Base-by-base conservation (phyloP, 2,888 invertebrate genomes). In the Agonopterix heracliana region DNA sequence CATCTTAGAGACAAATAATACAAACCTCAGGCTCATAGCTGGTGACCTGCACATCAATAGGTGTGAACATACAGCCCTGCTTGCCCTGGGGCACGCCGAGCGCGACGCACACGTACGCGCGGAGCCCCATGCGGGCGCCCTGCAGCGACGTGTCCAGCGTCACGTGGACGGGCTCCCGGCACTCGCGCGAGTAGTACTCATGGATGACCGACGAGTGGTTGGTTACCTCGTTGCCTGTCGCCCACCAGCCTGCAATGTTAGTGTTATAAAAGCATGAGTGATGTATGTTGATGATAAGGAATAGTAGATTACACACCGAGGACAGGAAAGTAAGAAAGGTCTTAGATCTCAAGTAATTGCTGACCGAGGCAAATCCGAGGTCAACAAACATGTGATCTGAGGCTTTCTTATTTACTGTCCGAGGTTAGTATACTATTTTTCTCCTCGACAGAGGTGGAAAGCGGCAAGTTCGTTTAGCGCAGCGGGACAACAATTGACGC, bases 141-240 rank as follows among this genome's bases (percentile, higher is more conserved):
- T 93, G 92, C 59, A 98, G 90, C 17, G 95, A 94, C 3, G 98
- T 98, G 81, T 99, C 99, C 48, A 99, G 92, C 10, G 98, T 98
- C 61, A 99, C 90, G 80, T 99, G 98, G 43, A 99, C 94, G 0
- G 98, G 98, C 81, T 95, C 95, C 66, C 95, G 95, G 75, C 97
- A 96, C 86, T 98, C 98, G 55, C 98, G 92, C 9, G 97, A 93
- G 81, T 98, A 98, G 86, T 98, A 98, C 78, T 98, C 98, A 72
- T 98, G 98, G 75, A 98, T 98, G 48, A 98, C 95, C 0, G 97
- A 96, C 48, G 98, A 98, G 85, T 98, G 98, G 73, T 96, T 97
- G 0, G 98, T 98, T 41, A 99, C 97, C 82, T 99, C 98, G 63
- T 96, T 94, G 47, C 98, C 98, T 0, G 99, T 99, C 1, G 98